phyloP scores from a whole-genome alignment of 1,140 invertebrate genomes.

The Aplysia californica region DNA sequence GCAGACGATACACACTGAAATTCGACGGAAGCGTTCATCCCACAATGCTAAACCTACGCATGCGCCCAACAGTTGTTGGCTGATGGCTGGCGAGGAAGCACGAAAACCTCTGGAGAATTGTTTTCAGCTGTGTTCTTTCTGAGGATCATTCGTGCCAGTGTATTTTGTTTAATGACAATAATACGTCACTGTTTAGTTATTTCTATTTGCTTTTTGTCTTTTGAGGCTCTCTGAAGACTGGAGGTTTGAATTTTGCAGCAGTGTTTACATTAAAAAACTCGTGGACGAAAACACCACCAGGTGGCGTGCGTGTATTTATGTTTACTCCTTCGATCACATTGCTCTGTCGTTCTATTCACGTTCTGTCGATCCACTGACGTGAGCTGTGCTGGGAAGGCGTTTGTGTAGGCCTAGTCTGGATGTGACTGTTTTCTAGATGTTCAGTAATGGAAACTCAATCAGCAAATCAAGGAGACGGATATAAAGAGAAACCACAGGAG shows the following conservation, averaged over 20 bases:
- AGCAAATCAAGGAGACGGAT: background rate
- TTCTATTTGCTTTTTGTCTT: background rate
- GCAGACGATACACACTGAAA: background rate
- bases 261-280: background rate
- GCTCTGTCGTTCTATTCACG: conserved; percentile 24
- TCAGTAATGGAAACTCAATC: background rate
- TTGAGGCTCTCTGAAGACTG: background rate
- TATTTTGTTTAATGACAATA: background rate
- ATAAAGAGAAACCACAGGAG: background rate
- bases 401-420: background rate
- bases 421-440: too few relatives aligned
- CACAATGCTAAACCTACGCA: background rate
- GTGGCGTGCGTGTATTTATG: conserved; percentile 15
- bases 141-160: background rate
- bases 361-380: background rate
- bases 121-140: background rate
- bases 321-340: conserved; percentile 11
- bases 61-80: background rate
- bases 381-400: background rate
- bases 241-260: background rate
- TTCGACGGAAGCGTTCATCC: background rate
- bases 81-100: background rate
- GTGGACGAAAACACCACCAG: background rate
- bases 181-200: background rate
- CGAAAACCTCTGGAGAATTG: background rate